Evolutionary conservation across 2,797 vertebrate species (phyloP).

Genomic region (Catostomus latipinnis): DNA sequence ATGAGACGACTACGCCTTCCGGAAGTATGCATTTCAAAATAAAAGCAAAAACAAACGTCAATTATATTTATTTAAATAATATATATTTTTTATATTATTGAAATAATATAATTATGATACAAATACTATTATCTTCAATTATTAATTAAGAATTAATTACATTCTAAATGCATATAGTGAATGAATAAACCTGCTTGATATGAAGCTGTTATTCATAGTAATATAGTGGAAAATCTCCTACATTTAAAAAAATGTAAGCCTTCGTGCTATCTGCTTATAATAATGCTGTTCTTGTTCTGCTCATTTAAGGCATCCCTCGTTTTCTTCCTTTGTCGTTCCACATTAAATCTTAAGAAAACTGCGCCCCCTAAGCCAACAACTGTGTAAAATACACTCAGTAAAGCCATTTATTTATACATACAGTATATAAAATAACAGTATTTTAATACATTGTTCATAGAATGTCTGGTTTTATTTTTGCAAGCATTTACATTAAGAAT

Average conservation of each 20-base stretch:
- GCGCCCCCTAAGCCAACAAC: background rate
- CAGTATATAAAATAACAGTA: background rate
- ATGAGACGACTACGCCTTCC: slow-evolving; percentile 30
- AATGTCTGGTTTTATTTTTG: no score
- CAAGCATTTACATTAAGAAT: no score
- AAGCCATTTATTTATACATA: no score
- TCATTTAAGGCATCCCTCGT: background rate
- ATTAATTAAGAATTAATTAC: no score
- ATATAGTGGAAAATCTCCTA: no score
- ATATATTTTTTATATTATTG: background rate
- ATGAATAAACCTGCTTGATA: background rate
- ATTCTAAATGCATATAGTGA: no score
- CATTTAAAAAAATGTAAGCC: background rate
- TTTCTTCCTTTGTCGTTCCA: background rate
- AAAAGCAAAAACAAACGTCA: background rate
- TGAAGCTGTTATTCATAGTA: background rate
- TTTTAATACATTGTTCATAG: background rate
- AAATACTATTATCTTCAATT: no score
- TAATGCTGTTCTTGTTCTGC: background rate
- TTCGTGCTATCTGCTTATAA: background rate
- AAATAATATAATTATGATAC: background rate
- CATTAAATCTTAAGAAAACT: background rate
- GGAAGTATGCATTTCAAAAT: slow-evolving; percentile 35
- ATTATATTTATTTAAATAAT: background rate
- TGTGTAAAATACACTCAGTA: background rate